Conservation (phyloP, 2,113 vertebrate genomes). For the Sceloporus undulatus region DNA sequence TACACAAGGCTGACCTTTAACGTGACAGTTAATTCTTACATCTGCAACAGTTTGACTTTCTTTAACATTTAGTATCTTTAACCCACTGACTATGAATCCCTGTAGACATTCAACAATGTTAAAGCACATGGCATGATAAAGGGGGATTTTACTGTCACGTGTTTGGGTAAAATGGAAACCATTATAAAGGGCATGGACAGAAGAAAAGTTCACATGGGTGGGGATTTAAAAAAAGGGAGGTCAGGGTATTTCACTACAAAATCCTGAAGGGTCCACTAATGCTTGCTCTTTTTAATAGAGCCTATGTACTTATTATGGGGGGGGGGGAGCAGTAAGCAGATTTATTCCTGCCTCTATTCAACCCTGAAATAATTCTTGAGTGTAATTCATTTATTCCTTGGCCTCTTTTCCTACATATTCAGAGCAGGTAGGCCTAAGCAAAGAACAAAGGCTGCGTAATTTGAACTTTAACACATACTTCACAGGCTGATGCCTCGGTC, state of each 20-base stretch:
- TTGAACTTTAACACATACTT: slow-evolving; percentile 78
- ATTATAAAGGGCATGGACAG: slow-evolving; percentile 9
- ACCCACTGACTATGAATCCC: slow-evolving; percentile 49
- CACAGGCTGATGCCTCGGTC: slow-evolving; percentile 70
- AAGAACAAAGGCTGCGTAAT: slow-evolving; percentile 69
- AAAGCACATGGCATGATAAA: slow-evolving; percentile 49
- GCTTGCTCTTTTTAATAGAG: neutral
- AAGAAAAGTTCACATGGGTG: slow-evolving; percentile 18
- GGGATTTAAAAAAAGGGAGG: neutral
- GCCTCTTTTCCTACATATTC: slow-evolving; percentile 70
- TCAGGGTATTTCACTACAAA: slow-evolving; percentile 18
- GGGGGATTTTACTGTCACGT: slow-evolving; percentile 32
- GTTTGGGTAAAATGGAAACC: slow-evolving; percentile 34
- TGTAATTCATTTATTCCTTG: slow-evolving; percentile 26
- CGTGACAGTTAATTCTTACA: slow-evolving; percentile 31
- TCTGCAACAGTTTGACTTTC: slow-evolving; percentile 44
- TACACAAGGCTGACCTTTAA: slow-evolving; percentile 45
- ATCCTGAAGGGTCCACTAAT: neutral
- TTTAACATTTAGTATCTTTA: slow-evolving; percentile 61
- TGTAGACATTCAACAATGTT: slow-evolving; percentile 20
- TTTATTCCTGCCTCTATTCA: slow-evolving; percentile 7
- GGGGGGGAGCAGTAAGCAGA: neutral
- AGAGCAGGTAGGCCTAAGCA: slow-evolving; percentile 70
- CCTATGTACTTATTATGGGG: slow-evolving; percentile 23
- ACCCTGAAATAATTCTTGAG: slow-evolving; percentile 10